These are phyloP conservation scores for Drosophila sordidula DNA, from an alignment of 2,888 invertebrate species.

Conservation along the genomic window DNA sequence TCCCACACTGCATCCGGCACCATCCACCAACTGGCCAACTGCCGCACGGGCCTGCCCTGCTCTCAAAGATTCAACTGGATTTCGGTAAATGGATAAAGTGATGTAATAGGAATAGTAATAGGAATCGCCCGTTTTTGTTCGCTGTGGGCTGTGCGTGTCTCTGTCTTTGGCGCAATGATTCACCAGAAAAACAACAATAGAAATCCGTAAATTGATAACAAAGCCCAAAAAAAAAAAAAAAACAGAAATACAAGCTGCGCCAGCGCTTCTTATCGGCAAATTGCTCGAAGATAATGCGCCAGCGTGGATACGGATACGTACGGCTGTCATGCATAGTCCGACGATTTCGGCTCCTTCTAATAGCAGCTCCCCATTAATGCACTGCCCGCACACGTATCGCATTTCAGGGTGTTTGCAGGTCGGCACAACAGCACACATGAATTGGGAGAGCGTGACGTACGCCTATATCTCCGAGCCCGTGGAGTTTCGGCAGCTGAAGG, in stretches of 20 bases:
- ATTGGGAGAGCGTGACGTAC: conserved; percentile 57
- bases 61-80: conserved; percentile 3
- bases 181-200: conserved; percentile 36
- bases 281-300: conserved; percentile 63
- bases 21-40: conserved; percentile 10
- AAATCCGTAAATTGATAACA: conserved; percentile 60
- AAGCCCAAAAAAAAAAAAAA: conserved; percentile 26
- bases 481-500: conserved; percentile 77
- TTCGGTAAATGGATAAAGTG: conserved; percentile 33
- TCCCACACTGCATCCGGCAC: conserved; percentile 10
- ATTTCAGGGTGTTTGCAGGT: conserved; percentile 43
- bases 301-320: conserved; percentile 43
- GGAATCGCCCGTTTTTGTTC: background rate
- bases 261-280: conserved; percentile 59
- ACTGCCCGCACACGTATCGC: conserved; percentile 41
- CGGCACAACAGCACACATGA: conserved; percentile 50
- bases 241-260: conserved; percentile 28
- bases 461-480: conserved; percentile 76
- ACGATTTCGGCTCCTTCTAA: conserved; percentile 13
- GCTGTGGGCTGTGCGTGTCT: conserved; percentile 14
- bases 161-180: conserved; percentile 37
- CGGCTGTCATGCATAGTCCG: conserved; percentile 9
- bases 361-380: conserved; percentile 37
- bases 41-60: background rate
- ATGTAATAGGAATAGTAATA: too few relatives aligned